phyloP scores from a whole-genome alignment of 2,797 vertebrate genomes.

The Moxostoma hubbsi region DNA sequence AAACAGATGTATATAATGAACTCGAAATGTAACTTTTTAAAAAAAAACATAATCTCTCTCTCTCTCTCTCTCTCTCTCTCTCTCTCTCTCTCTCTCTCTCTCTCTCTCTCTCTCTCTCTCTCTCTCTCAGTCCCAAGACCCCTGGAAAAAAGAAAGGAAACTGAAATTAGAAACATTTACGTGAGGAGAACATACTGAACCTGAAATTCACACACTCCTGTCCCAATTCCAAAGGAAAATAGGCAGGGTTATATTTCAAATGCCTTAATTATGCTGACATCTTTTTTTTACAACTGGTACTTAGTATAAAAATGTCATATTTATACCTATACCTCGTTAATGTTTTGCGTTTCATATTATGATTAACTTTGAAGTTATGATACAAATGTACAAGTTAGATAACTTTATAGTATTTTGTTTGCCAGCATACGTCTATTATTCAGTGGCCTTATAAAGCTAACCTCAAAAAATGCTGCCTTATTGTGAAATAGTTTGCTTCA shows the following conservation, averaged over 20 bases:
- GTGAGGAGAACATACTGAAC: not conserved
- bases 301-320: not conserved
- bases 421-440: not conserved
- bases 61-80: not conserved
- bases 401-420: not conserved
- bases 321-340: slow-evolving; percentile 15
- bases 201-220: not conserved
- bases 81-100: not conserved
- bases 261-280: slow-evolving; percentile 24
- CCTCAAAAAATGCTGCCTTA: slow-evolving; percentile 3
- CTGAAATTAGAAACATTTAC: slow-evolving; percentile 30
- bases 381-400: not conserved
- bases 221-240: slow-evolving; percentile 19
- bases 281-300: not conserved
- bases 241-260: slow-evolving; percentile 18
- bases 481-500: not conserved
- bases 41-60: not conserved
- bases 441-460: not conserved
- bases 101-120: not conserved
- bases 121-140: slow-evolving; percentile 26
- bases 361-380: not conserved
- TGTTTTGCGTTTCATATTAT: not conserved
- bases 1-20: too few relatives aligned
- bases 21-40: not conserved
- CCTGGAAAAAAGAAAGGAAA: slow-evolving; percentile 53